A percentile compares a stretch with the other conserved stretches of the same genome.
Conservation (phyloP, 2,797 vertebrate species). For the Threskiornis aethiopicus region DNA sequence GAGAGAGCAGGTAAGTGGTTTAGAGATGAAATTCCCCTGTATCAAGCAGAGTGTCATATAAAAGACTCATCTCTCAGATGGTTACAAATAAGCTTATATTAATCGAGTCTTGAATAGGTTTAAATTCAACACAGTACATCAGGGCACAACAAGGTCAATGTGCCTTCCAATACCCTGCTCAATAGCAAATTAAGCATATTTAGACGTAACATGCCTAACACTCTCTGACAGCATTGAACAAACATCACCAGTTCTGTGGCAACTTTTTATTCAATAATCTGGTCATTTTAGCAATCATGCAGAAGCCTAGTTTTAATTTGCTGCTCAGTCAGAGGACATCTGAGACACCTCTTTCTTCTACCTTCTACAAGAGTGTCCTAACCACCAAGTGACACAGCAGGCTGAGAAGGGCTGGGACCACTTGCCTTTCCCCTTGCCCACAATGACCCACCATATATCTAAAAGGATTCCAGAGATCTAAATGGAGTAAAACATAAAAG, state of each 20-base stretch:
- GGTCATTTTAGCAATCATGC: not conserved
- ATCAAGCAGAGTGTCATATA: not conserved
- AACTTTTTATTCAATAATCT: not conserved
- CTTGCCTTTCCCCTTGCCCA: not conserved
- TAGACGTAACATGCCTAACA: not conserved
- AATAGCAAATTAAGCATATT: not conserved
- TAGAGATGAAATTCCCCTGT: not conserved
- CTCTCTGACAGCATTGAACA: not conserved
- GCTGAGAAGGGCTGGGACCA: not conserved
- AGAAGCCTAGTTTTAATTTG: not conserved
- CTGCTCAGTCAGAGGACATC: not conserved
- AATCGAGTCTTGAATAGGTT: not conserved
- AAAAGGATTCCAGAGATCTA: not conserved
- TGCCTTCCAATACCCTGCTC: not conserved
- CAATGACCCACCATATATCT: not conserved
- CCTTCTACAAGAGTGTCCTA: not conserved
- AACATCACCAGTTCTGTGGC: not conserved
- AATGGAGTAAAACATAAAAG: not conserved
- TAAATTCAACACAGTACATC: not conserved
- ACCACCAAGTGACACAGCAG: not conserved
- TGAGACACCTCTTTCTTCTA: not conserved
- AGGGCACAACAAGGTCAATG: conserved; percentile 7
- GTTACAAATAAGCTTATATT: conserved; percentile 26
- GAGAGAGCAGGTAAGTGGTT: not conserved
- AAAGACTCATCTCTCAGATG: not conserved